phyloP scores from a whole-genome alignment of 2,113 vertebrate species.

The Cricetomys ansorgei region DNA sequence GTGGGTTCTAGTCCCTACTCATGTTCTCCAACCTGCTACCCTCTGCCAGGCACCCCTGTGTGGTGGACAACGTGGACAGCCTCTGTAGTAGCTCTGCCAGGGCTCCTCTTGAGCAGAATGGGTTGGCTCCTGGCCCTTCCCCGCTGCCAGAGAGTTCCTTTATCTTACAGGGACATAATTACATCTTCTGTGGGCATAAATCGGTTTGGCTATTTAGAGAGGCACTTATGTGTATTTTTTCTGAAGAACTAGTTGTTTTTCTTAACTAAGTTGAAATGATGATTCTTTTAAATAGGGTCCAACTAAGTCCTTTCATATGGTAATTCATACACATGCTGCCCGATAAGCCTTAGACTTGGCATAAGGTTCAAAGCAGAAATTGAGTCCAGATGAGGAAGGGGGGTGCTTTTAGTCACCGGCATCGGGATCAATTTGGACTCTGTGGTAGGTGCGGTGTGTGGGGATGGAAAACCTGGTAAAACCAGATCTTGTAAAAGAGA shows the following conservation, averaged over 20 bases:
- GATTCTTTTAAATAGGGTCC: conserved; percentile 63
- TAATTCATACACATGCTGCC: conserved; percentile 45
- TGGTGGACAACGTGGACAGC: not conserved
- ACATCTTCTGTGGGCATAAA: conserved; percentile 6
- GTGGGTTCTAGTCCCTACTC: not conserved
- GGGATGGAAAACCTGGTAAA: conserved; percentile 11
- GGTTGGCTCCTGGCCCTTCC: conserved; percentile 21
- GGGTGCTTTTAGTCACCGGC: conserved; percentile 27
- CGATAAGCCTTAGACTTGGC: conserved; percentile 72
- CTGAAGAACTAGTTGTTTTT: conserved; percentile 61
- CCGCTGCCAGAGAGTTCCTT: not conserved
- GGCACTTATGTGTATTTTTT: conserved; percentile 59
- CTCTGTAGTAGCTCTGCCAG: not conserved
- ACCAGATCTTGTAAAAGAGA: conserved; percentile 14
- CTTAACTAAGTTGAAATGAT: conserved; percentile 69
- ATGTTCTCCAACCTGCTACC: accelerated
- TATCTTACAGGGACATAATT: conserved; percentile 40
- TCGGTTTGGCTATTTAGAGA: conserved; percentile 38
- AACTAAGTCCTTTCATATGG: conserved; percentile 62
- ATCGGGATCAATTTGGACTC: not conserved
- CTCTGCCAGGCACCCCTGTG: not conserved
- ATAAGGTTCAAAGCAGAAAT: conserved; percentile 70
- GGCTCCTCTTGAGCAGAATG: not conserved
- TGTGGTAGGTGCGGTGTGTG: not conserved
- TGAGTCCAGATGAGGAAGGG: conserved; percentile 47